Evolutionary conservation across 2,113 vertebrate genomes (phyloP).

Genomic region (Gnathonemus echidnorhynchus): DNA sequence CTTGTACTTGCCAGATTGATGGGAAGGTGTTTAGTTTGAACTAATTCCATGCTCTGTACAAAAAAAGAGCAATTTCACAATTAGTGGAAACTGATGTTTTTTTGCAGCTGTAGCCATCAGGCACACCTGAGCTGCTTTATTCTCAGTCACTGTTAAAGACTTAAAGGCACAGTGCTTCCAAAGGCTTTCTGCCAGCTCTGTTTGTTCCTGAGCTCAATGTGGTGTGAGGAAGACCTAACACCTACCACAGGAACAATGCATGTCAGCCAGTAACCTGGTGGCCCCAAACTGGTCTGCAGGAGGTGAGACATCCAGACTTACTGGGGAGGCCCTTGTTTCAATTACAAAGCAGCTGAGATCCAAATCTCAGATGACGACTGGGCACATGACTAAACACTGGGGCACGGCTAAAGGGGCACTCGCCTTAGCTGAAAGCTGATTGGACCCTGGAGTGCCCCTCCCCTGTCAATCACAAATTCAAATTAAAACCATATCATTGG

Average conservation of each 20-base stretch:
- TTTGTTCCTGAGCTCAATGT: background rate
- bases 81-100: constrained; percentile 8
- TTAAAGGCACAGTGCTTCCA: background rate
- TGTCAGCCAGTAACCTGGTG: background rate
- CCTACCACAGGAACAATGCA: background rate
- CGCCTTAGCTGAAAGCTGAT: background rate
- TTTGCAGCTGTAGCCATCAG: background rate
- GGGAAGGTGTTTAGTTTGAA: constrained; percentile 27
- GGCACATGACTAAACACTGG: background rate
- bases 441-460: background rate
- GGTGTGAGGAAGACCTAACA: background rate
- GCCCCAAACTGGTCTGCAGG: background rate
- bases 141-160: background rate
- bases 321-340: background rate
- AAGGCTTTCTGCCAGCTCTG: background rate
- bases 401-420: background rate
- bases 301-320: background rate
- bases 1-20: constrained; percentile 54
- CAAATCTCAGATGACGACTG: background rate
- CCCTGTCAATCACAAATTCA: background rate
- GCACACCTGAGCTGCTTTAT: background rate
- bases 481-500: background rate
- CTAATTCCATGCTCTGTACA: constrained; percentile 49
- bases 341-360: background rate
- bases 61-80: constrained; percentile 40